Percentiles rank a stretch among this genome's conserved stretches.
Conservation (phyloP, 2,888 invertebrate genomes). For the Drosophila helvetica region DNA sequence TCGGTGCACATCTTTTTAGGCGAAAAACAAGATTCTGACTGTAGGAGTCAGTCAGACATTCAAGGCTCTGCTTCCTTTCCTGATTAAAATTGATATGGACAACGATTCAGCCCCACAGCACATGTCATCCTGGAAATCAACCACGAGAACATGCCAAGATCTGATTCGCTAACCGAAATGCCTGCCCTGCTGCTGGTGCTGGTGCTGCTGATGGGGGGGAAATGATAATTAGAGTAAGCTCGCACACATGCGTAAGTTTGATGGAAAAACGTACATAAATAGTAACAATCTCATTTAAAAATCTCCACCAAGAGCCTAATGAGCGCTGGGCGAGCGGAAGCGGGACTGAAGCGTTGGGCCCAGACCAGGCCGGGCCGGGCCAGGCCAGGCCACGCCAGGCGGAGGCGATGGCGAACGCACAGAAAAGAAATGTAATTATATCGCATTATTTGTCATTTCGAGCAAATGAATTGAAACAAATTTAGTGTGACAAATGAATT, state of each 20-base stretch:
- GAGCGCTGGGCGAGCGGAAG: constrained; percentile 47
- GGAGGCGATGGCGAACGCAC: constrained; percentile 1
- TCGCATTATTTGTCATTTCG: constrained; percentile 79
- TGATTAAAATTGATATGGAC: background rate
- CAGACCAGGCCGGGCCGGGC: background rate
- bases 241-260: constrained; percentile 54
- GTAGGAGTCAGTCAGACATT: background rate
- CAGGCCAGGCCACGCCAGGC: no score
- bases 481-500: constrained; percentile 83
- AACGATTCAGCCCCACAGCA: constrained; percentile 11
- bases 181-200: background rate
- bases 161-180: constrained; percentile 18
- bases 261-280: constrained; percentile 81
- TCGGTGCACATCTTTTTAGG: no score
- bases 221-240: constrained; percentile 73
- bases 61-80: background rate
- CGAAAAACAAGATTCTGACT: no score
- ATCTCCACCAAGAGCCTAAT: constrained; percentile 62
- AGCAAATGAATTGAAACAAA: constrained; percentile 83
- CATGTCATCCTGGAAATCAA: constrained; percentile 59
- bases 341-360: background rate
- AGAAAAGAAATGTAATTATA: constrained; percentile 69
- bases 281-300: constrained; percentile 81
- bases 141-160: constrained; percentile 42
- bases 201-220: constrained; percentile 69